Percentiles rank a stretch among this genome's conserved stretches.
phyloP scores from a whole-genome alignment of 2,888 invertebrate genomes.

The Unio pictorum region DNA sequence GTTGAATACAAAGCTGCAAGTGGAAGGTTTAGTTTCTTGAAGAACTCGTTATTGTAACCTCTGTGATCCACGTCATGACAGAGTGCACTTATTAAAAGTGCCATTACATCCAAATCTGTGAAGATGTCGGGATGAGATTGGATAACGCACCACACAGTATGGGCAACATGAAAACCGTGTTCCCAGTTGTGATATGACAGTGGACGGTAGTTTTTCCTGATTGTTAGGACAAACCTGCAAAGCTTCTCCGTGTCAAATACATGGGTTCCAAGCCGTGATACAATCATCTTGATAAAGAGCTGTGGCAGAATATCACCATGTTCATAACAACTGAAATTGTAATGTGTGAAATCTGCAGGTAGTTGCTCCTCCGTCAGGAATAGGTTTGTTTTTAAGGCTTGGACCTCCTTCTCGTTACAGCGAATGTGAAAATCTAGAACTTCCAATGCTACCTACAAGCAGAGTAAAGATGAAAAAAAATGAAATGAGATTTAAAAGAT shows the following conservation, averaged over 20 bases:
- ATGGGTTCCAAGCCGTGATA: conserved; percentile 34
- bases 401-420: conserved; percentile 39
- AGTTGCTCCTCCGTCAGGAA: conserved; percentile 27
- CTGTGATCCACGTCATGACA: conserved; percentile 64
- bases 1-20: conserved; percentile 56
- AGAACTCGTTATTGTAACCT: conserved; percentile 60
- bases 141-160: conserved; percentile 50
- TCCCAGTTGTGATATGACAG: conserved; percentile 62
- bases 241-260: conserved; percentile 47
- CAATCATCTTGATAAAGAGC: conserved; percentile 44
- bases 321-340: conserved; percentile 35
- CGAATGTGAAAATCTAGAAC: conserved; percentile 49
- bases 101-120: conserved; percentile 35
- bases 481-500: too few species aligned
- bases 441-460: conserved; percentile 52
- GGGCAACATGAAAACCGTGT: conserved; percentile 61
- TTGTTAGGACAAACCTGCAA: conserved; percentile 51
- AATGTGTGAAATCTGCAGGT: conserved; percentile 32
- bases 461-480: too few species aligned
- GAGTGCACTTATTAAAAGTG: conserved; percentile 49
- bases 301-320: conserved; percentile 39
- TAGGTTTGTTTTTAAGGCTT: conserved; percentile 23
- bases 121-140: conserved; percentile 24
- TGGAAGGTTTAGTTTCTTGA: conserved; percentile 50
- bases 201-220: conserved; percentile 58